Conservation (phyloP, 2,797 vertebrate genomes). For the Enteromius anoplus region DNA sequence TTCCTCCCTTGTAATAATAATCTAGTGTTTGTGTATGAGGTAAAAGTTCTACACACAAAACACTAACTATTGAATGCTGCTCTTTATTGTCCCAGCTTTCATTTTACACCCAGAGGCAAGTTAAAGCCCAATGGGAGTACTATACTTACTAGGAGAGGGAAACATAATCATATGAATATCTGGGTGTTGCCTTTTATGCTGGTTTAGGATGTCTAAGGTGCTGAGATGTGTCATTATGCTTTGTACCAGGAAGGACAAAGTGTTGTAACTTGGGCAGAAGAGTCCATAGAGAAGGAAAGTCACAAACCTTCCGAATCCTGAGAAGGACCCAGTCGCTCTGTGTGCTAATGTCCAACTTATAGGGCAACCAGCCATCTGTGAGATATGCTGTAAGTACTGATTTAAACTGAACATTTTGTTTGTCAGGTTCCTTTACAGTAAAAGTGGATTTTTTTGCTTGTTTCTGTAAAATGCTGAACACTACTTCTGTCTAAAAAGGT, state of each 20-base stretch:
- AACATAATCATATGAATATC: conserved; percentile 67
- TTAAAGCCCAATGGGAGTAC: conserved; percentile 60
- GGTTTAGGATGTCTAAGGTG: conserved; percentile 78
- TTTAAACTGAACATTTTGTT: not conserved
- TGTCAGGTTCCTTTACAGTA: not conserved
- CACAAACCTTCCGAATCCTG: not conserved
- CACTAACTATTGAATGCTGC: conserved; percentile 17
- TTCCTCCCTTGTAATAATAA: conserved; percentile 2
- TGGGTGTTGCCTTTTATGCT: conserved; percentile 80
- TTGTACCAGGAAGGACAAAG: conserved; percentile 48
- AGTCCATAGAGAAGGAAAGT: conserved; percentile 2
- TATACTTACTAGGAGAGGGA: conserved; percentile 65
- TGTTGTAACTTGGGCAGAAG: conserved; percentile 12
- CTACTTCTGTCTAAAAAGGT: not conserved
- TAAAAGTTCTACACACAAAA: conserved; percentile 23
- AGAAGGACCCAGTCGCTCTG: conserved; percentile 8
- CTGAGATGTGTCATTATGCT: conserved; percentile 66
- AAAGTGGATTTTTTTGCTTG: not conserved
- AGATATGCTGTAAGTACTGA: conserved; percentile 74
- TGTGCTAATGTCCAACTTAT: conserved; percentile 49
- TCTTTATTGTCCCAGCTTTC: conserved; percentile 39
- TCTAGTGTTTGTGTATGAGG: not conserved
- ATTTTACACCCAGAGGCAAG: conserved; percentile 63
- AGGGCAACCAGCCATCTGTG: conserved; percentile 42
- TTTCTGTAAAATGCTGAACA: not conserved